phyloP scores from a whole-genome alignment of 2,888 invertebrate species.

The Camptogramma bilineatum region DNA sequence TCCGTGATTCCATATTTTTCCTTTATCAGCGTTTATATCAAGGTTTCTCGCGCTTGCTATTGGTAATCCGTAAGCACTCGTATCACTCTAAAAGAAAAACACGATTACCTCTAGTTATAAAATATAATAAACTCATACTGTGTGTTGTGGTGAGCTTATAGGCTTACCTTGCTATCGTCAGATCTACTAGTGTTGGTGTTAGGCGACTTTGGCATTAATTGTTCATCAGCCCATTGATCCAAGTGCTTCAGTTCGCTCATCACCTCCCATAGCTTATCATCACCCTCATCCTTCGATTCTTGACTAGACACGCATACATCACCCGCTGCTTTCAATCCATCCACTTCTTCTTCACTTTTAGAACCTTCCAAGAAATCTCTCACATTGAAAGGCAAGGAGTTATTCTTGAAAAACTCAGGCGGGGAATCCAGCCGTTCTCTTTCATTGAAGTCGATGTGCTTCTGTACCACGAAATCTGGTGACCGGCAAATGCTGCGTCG shows the following conservation, averaged over 20 bases:
- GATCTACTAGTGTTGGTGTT: constrained; percentile 58
- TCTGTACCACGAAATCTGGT: constrained; percentile 63
- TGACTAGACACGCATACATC: constrained; percentile 62
- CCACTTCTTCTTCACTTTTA: constrained; percentile 60
- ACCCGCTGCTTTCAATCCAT: constrained; percentile 56
- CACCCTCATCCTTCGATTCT: constrained; percentile 55
- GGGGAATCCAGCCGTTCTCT: constrained; percentile 61
- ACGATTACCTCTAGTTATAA: not conserved
- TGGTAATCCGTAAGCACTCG: constrained; percentile 73
- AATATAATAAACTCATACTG: not conserved
- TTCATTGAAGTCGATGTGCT: constrained; percentile 71
- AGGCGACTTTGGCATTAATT: constrained; percentile 62
- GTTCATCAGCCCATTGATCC: constrained; percentile 78
- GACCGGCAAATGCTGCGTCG: constrained; percentile 56
- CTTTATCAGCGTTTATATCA: constrained; percentile 62
- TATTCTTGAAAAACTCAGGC: constrained; percentile 71
- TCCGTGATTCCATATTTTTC: constrained; percentile 66
- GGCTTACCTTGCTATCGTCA: constrained; percentile 73
- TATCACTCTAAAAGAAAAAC: constrained; percentile 65
- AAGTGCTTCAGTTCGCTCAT: constrained; percentile 76
- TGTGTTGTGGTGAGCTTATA: not conserved
- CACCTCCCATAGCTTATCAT: constrained; percentile 74
- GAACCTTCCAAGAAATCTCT: constrained; percentile 61
- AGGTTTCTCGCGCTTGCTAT: constrained; percentile 72
- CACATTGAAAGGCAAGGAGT: constrained; percentile 67